Base-by-base conservation (phyloP, 2,888 invertebrate species). In the Drosophila mimetica region DNA sequence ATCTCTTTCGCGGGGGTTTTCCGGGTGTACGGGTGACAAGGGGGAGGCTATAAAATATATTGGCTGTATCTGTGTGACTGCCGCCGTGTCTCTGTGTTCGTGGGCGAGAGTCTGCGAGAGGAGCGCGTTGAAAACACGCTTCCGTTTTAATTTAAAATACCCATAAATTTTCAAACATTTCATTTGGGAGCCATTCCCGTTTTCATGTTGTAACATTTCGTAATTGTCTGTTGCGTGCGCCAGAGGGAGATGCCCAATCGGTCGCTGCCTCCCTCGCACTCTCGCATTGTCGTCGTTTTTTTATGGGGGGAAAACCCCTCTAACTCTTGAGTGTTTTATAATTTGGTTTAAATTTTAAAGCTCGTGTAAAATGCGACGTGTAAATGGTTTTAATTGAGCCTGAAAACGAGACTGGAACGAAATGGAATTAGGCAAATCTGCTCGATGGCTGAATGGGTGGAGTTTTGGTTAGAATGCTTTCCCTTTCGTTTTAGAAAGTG, bases 71-170 rank as follows among this genome's bases (percentile, higher is more conserved):
- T 74, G 63, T 76, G 71, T 70, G 61, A 50, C 41, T 61, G 47
- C 37, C 28, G n/a, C 59, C 30, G 44, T 44, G 11, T 32, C 20
- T 30, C n/a, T 18, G 36, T 20, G 20, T 51, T 16, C 36, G 30
- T 52, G 48, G 65, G 47, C 60, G n/a, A 50, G n/a, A 50, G 50
- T 57, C 57, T 65, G 63, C 61, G 39, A 69, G 59, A 84, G 75
- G 74, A 78, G 75, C 67, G 77, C 76, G 88, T 71, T 89, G 79
- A 89, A 89, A 90, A 88, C 89, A 88, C 88, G 89, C 89, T 90
- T 90, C 89, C 91, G 89, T 90, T 90, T 91, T 90, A 90, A 90
- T 90, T 91, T 90, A 90, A 90, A 90, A 90, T 90, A 90, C 88
- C 89, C 91, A 90, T 90, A 90, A 91, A 90, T 90, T 91, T 90